A percentile compares a stretch with the other conserved stretches of the same genome.
Conservation (phyloP, 2,113 vertebrate species). For the Ciconia maguari region DNA sequence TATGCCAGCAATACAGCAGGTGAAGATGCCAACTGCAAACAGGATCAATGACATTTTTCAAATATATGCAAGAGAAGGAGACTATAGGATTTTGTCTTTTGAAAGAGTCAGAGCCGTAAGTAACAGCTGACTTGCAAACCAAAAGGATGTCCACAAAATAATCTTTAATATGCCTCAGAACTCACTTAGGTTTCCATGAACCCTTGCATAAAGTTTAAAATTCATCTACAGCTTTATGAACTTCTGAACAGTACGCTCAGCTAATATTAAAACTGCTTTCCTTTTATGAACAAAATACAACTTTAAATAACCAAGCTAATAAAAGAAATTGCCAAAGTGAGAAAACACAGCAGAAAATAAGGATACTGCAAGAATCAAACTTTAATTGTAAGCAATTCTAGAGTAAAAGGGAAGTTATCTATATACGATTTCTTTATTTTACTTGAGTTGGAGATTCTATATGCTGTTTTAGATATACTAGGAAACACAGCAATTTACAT, state of each 20-base stretch:
- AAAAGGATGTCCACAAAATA: background rate
- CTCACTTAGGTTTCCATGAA: background rate
- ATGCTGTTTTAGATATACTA: background rate
- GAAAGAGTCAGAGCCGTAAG: background rate
- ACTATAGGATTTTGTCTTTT: background rate
- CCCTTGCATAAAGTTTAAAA: background rate
- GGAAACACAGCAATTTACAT: background rate
- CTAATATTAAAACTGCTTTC: background rate
- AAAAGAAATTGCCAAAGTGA: background rate
- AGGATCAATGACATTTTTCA: constrained; percentile 20
- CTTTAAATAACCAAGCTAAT: background rate
- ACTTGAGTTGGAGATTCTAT: background rate
- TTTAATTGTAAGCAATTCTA: background rate
- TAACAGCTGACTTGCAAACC: background rate
- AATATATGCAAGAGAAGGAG: background rate
- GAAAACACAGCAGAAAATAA: background rate
- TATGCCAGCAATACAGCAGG: background rate
- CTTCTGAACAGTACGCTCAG: background rate
- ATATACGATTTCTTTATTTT: background rate
- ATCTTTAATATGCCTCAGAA: background rate
- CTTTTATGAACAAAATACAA: background rate
- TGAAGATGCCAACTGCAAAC: background rate
- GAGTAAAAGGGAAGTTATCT: background rate
- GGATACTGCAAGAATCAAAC: background rate
- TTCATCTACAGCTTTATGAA: background rate